Conservation (phyloP, 2,797 vertebrate genomes). For the Manis pentadactyla region DNA sequence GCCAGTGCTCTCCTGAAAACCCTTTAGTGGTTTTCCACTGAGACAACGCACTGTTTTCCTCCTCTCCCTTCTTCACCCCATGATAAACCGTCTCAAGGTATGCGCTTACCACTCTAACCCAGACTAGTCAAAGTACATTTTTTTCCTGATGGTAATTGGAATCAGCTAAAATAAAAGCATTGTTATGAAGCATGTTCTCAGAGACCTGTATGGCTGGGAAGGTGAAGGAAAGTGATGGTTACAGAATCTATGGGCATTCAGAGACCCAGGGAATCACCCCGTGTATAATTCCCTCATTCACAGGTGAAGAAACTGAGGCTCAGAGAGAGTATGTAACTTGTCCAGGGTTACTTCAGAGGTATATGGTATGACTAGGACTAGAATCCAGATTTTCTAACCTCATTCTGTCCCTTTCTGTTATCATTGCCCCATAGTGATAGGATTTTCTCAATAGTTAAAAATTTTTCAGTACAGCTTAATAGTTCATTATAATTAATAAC, state of each 20-base stretch:
- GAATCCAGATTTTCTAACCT: constrained; percentile 40
- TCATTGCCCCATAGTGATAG: not conserved
- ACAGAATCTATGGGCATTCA: not conserved
- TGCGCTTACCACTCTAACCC: not conserved
- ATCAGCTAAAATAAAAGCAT: not conserved
- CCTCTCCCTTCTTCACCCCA: not conserved
- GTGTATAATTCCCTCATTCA: not conserved
- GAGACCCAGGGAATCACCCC: not conserved
- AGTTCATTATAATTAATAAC: constrained; percentile 35
- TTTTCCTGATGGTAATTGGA: not conserved
- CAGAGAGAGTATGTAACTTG: not conserved
- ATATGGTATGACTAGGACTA: not conserved
- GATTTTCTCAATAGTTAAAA: constrained; percentile 47
- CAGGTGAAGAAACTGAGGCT: constrained; percentile 7
- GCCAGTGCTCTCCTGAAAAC: not conserved
- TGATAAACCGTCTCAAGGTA: not conserved
- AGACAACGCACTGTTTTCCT: not conserved
- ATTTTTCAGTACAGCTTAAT: constrained; percentile 23
- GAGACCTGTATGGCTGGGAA: not conserved
- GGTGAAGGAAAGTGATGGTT: not conserved
- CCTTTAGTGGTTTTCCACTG: not conserved
- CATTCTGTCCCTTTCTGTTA: not conserved
- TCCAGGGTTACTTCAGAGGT: not conserved
- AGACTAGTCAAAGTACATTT: not conserved
- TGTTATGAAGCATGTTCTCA: not conserved